Base-by-base conservation (phyloP, 2,797 vertebrate genomes). In the Psittacula derbiana region DNA sequence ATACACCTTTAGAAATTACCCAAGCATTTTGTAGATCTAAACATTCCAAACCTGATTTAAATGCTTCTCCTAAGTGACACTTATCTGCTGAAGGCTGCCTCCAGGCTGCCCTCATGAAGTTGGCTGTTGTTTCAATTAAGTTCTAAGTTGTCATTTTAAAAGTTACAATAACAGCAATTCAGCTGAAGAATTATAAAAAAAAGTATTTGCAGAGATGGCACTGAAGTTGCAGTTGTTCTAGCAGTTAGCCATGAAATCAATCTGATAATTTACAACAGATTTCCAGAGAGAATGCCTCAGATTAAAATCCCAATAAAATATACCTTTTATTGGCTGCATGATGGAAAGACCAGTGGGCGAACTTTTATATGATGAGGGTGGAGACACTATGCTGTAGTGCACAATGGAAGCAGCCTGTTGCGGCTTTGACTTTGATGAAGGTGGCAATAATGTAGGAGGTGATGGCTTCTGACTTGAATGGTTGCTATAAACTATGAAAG, bases 311-410 rank as follows among this genome's bases (percentile, higher is more conserved):
- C 92, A 90, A 10, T 53, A 92, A 93, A 90, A 93, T 50, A 86
- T 96, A 96, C 96, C 96, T 97, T 95, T 96, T 83, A 96, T 93
- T 93, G 96, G 92, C 95, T 96, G 96, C 95, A 94, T 92, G 95
- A 96, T 94, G 93, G 95, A 95, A 94, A 96, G 90, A 94, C 55
- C 93, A 95, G 86, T 84, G 92, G 96, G 88, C 52, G 93, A 96
- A 53, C 95, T 96, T 96, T 96, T 96, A 97, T 92, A 95, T 60
- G 96, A 92, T 95, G 94, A 95, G 84, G 93, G 76, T 97, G 95
- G 70, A 96, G 95, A 96, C 86, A 96, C 90, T 94, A 93, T 79
- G 93, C 87, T 96, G 96, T 94, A 96, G 92, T 93, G 95, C 94
- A 97, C 94, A 97, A 96, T 91, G 91, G 95, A 94, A 95, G 85